Conservation (phyloP, 2,797 vertebrate genomes). For the Xiphorhynchus erythropygius region DNA sequence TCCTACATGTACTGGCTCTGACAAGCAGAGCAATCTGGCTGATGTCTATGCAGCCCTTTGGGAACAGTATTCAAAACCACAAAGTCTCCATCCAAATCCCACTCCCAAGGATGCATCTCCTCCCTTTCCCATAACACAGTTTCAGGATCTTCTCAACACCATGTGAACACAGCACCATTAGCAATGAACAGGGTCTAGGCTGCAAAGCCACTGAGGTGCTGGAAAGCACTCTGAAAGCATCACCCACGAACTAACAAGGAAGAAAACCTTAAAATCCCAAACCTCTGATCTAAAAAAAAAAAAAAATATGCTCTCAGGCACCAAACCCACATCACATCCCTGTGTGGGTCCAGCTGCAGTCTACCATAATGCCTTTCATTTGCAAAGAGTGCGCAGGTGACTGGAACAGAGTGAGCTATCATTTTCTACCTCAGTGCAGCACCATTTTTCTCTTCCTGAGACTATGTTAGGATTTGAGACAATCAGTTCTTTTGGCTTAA, state of each 20-base stretch:
- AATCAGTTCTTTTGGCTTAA: neutral
- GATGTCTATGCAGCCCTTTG: neutral
- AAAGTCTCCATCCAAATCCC: neutral
- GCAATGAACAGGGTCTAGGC: neutral
- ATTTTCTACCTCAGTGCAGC: neutral
- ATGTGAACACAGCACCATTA: neutral
- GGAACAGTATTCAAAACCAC: neutral
- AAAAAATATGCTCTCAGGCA: neutral
- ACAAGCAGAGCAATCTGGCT: neutral
- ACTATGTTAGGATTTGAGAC: neutral
- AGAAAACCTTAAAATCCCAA: no score
- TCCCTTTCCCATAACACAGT: neutral
- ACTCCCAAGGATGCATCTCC: neutral
- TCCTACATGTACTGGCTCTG: neutral
- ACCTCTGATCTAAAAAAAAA: neutral
- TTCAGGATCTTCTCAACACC: neutral
- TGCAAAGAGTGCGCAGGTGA: neutral
- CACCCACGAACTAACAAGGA: accelerated
- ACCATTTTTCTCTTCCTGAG: neutral
- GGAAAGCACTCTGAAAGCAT: neutral
- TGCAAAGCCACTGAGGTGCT: neutral
- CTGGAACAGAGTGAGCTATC: neutral
- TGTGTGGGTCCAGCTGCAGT: neutral
- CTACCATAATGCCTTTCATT: neutral
- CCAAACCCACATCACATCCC: neutral